Conservation (phyloP, 2,888 invertebrate genomes). For the Andrena bicolor region DNA sequence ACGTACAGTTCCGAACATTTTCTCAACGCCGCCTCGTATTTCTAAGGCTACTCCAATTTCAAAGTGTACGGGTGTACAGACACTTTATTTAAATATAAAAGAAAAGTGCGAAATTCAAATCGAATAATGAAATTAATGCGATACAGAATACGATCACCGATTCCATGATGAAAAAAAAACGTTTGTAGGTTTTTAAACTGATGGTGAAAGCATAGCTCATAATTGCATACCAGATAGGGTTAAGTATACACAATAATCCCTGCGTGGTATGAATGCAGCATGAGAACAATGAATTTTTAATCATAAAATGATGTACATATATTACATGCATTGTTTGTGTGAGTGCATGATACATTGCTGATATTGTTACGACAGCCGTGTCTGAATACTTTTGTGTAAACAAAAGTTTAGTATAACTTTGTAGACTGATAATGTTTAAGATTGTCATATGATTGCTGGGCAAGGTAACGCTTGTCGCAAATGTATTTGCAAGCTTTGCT, state of each 20-base stretch:
- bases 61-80: constrained; percentile 33
- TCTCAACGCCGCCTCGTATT: constrained; percentile 33
- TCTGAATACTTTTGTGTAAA: constrained; percentile 72
- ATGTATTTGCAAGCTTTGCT: constrained; percentile 74
- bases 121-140: constrained; percentile 52
- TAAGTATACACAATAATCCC: constrained; percentile 53
- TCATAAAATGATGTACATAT: constrained; percentile 75
- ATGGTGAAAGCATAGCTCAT: constrained; percentile 41
- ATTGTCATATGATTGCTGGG: constrained; percentile 74
- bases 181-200: constrained; percentile 55
- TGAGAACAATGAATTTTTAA: constrained; percentile 70
- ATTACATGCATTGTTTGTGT: constrained; percentile 72
- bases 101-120: constrained; percentile 27
- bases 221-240: constrained; percentile 67
- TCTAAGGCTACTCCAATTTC: constrained; percentile 45
- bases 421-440: constrained; percentile 85
- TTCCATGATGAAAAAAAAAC: constrained; percentile 24
- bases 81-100: constrained; percentile 29
- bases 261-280: constrained; percentile 73
- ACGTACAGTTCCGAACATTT: constrained; percentile 32
- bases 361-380: constrained; percentile 74
- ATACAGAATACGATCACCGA: constrained; percentile 39
- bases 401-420: constrained; percentile 80
- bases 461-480: constrained; percentile 61
- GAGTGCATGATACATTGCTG: constrained; percentile 73